Conservation (phyloP, 2,113 vertebrate species). For the Buteo buteo region DNA sequence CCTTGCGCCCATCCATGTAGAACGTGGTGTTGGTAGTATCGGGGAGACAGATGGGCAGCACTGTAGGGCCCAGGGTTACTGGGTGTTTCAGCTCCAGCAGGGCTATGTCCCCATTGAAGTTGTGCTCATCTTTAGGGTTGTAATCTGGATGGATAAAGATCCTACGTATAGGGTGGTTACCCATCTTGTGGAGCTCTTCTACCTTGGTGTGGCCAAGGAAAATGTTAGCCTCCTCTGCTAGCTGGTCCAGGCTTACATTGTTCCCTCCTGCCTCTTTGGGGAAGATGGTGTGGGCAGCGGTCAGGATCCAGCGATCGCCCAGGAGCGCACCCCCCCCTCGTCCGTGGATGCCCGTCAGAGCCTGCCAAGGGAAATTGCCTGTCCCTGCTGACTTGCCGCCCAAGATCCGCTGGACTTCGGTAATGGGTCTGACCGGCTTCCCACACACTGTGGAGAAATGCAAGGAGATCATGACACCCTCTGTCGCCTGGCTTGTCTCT, state of each 20-base stretch:
- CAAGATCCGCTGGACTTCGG: constrained; percentile 68
- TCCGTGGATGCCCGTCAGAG: constrained; percentile 50
- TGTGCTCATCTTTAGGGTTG: neutral
- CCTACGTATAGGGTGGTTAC: constrained; percentile 57
- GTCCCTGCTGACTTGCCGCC: constrained; percentile 66
- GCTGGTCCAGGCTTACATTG: neutral
- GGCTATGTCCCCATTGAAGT: constrained; percentile 86
- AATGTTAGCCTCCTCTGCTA: constrained; percentile 17
- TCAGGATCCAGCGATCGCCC: constrained; percentile 87
- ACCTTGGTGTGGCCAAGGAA: constrained; percentile 60
- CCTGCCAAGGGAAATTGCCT: constrained; percentile 90
- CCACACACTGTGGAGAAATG: constrained; percentile 81
- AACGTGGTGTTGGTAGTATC: constrained; percentile 4
- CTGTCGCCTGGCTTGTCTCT: neutral
- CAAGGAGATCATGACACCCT: neutral
- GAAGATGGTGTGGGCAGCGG: constrained; percentile 84
- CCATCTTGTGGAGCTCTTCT: neutral
- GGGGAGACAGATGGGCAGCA: constrained; percentile 88
- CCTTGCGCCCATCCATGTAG: constrained; percentile 35
- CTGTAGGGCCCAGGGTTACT: constrained; percentile 71
- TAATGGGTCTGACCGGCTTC: constrained; percentile 48
- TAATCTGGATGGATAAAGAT: constrained; percentile 84
- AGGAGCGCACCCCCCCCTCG: constrained; percentile 84
- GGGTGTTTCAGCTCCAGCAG: constrained; percentile 79
- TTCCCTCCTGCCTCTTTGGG: neutral